A percentile compares a stretch with the other conserved stretches of the same genome.
Conservation (phyloP, 2,797 vertebrate genomes). For the Dipus sagitta region DNA sequence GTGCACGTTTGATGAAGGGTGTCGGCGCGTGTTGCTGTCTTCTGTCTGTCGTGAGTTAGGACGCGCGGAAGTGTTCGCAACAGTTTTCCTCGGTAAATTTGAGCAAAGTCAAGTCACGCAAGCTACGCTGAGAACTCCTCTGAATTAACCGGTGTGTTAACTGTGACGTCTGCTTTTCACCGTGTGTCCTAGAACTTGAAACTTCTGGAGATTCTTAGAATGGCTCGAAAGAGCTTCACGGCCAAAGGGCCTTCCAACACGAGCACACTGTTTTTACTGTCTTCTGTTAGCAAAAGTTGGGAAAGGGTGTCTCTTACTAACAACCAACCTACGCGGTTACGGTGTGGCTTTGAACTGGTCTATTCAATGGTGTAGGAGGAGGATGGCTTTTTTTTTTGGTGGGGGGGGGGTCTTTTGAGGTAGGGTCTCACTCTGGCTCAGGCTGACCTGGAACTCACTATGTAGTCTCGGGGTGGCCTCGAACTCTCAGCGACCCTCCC, state of each 20-base stretch:
- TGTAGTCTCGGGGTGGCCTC: too few relatives aligned
- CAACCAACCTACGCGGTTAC: not conserved
- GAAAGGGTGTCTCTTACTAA: conserved; percentile 41
- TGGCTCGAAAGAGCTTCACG: conserved; percentile 28
- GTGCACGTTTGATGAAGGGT: conserved; percentile 37
- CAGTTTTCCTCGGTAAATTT: conserved; percentile 41
- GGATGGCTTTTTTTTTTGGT: too few relatives aligned
- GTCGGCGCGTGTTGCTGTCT: not conserved
- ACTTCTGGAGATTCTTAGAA: conserved; percentile 39
- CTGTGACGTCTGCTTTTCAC: not conserved
- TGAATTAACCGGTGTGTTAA: not conserved
- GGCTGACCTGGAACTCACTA: too few relatives aligned
- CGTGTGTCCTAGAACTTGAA: conserved; percentile 37
- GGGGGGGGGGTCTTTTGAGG: too few relatives aligned
- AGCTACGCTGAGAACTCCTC: not conserved
- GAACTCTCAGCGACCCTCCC: too few relatives aligned
- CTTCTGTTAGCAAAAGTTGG: conserved; percentile 20
- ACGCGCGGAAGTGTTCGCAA: not conserved
- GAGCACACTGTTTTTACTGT: not conserved
- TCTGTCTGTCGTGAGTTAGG: conserved; percentile 37
- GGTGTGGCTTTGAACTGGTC: conserved; percentile 19
- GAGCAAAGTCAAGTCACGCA: conserved; percentile 13
- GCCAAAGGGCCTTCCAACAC: conserved; percentile 37
- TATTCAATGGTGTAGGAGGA: conserved; percentile 4
- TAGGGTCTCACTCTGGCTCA: too few relatives aligned